These are phyloP conservation scores for Leucoptera coffeella DNA, from an alignment of 2,888 invertebrate genomes.

Conservation along the genomic window DNA sequence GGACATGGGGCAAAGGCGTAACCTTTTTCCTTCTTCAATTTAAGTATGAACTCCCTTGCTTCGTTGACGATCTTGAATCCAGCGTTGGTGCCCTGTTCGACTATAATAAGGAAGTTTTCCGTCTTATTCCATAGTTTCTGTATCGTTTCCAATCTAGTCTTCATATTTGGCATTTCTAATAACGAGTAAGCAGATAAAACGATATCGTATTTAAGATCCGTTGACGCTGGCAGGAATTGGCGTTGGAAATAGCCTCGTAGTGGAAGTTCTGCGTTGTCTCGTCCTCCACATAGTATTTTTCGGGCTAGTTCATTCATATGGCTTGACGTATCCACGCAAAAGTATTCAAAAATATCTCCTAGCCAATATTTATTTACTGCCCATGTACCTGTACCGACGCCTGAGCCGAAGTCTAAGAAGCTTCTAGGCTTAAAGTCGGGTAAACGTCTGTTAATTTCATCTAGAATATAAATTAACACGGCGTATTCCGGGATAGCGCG, in stretches of 20 bases:
- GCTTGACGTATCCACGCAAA: slow-evolving; percentile 75
- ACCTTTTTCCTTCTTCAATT: slow-evolving; percentile 34
- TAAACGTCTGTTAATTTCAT: slow-evolving; percentile 63
- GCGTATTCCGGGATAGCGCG: slow-evolving; percentile 74
- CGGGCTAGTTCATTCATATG: slow-evolving; percentile 80
- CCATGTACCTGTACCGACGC: slow-evolving; percentile 83
- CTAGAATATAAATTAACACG: slow-evolving; percentile 61
- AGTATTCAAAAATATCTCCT: slow-evolving; percentile 69
- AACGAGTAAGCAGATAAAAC: slow-evolving; percentile 76
- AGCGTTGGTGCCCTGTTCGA: slow-evolving; percentile 77
- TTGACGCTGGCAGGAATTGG: slow-evolving; percentile 71
- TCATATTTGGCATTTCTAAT: slow-evolving; percentile 67
- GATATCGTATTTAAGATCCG: slow-evolving; percentile 63
- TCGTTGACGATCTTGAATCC: slow-evolving; percentile 81
- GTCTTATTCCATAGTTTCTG: slow-evolving; percentile 84
- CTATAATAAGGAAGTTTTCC: slow-evolving; percentile 69
- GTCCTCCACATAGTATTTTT: slow-evolving; percentile 61
- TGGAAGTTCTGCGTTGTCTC: slow-evolving; percentile 52
- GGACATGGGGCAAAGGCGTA: slow-evolving; percentile 84
- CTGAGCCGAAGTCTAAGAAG: slow-evolving; percentile 89
- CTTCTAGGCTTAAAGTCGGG: slow-evolving; percentile 65
- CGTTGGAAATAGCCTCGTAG: slow-evolving; percentile 64
- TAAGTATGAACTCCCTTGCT: slow-evolving; percentile 74
- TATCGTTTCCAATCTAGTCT: slow-evolving; percentile 62
- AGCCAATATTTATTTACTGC: slow-evolving; percentile 72